A percentile compares a stretch with the other conserved stretches of the same genome.
These are phyloP conservation scores for Serinus canaria DNA, from an alignment of 2,113 vertebrate species.

Conservation along the genomic window DNA sequence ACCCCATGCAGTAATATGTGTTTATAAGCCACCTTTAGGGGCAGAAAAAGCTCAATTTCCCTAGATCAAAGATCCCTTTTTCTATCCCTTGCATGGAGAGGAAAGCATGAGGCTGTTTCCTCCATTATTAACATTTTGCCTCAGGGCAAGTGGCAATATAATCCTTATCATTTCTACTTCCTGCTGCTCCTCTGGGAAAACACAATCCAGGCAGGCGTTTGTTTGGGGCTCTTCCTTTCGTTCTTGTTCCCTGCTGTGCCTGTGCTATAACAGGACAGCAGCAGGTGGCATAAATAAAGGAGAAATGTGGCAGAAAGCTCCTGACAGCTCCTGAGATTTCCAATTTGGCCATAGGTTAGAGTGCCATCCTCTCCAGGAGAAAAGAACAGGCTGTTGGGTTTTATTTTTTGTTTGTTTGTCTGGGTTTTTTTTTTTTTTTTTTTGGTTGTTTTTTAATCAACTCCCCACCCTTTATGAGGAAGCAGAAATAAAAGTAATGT, in stretches of 20 bases:
- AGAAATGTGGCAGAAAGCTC: background rate
- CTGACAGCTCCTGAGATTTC: background rate
- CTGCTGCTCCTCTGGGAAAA: constrained; percentile 56
- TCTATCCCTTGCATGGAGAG: background rate
- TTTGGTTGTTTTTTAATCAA: background rate
- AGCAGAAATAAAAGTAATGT: constrained; percentile 38
- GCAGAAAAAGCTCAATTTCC: constrained; percentile 12
- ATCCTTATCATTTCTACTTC: constrained; percentile 53
- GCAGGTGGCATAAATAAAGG: constrained; percentile 11
- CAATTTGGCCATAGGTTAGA: background rate
- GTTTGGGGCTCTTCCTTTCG: constrained; percentile 64
- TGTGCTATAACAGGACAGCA: constrained; percentile 41
- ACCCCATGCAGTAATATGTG: background rate
- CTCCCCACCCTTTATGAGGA: background rate
- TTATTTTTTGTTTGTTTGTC: background rate
- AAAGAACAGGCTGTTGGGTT: background rate
- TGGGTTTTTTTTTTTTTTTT: no score
- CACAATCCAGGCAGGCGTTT: background rate
- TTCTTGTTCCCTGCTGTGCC: constrained; percentile 49
- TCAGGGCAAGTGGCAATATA: constrained; percentile 52
- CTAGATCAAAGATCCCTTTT: constrained; percentile 13
- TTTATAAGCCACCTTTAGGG: constrained; percentile 5
- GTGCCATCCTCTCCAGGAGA: background rate
- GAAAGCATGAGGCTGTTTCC: constrained; percentile 47
- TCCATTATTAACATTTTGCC: constrained; percentile 62